These are phyloP conservation scores for Neomorphus geoffroyi DNA, from an alignment of 2,797 vertebrate genomes.

Conservation along the genomic window DNA sequence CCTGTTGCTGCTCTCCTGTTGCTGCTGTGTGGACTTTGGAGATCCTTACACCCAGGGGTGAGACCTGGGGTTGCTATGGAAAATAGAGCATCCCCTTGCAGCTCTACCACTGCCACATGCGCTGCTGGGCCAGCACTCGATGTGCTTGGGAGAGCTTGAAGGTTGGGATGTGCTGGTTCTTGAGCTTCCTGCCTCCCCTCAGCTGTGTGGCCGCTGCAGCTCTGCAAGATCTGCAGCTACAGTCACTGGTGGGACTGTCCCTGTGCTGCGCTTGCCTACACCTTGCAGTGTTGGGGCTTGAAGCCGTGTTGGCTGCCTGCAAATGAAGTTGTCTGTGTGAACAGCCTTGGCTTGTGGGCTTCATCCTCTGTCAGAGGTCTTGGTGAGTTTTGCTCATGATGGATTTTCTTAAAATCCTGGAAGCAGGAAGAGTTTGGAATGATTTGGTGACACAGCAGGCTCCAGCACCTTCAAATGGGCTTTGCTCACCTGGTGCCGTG, in stretches of 20 bases:
- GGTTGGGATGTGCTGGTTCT: not conserved
- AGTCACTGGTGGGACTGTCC: fast-evolving
- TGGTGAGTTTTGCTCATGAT: not conserved
- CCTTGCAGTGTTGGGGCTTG: not conserved
- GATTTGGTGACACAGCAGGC: fast-evolving
- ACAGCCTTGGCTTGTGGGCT: not conserved
- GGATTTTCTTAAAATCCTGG: not conserved
- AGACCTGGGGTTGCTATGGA: not conserved
- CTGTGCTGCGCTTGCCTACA: not conserved
- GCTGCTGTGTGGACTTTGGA: not conserved
- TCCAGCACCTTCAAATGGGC: not conserved
- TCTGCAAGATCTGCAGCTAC: not conserved
- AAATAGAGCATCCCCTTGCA: not conserved
- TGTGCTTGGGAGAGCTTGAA: not conserved
- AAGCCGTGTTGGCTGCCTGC: not conserved
- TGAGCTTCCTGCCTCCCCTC: not conserved
- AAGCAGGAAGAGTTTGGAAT: not conserved
- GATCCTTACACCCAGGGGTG: fast-evolving
- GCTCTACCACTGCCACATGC: fast-evolving
- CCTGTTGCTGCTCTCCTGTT: too few relatives aligned
- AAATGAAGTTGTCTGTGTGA: not conserved
- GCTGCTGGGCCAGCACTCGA: not conserved
- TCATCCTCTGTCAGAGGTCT: not conserved
- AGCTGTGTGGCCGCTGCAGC: not conserved
- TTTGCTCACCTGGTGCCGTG: not conserved